Conservation (phyloP, 2,113 vertebrate genomes). For the Bufo gargarizans region DNA sequence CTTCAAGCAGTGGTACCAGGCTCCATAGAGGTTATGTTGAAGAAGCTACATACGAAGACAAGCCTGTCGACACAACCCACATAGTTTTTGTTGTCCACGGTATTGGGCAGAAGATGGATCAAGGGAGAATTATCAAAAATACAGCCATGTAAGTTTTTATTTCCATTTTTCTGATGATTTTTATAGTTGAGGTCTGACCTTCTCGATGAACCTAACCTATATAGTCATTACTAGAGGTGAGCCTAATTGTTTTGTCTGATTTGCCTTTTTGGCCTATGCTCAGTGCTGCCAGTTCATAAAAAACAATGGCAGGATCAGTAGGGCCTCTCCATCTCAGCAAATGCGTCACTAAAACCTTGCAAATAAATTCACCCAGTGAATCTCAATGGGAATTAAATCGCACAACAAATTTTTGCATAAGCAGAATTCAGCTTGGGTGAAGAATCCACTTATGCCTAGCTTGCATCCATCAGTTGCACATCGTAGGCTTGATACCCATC, state of each 20-base stretch:
- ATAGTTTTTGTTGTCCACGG: constrained; percentile 98
- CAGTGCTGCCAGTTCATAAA: not conserved
- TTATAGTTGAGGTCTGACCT: not conserved
- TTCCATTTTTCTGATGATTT: not conserved
- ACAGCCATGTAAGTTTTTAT: constrained; percentile 89
- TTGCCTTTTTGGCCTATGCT: not conserved
- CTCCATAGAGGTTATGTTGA: constrained; percentile 95
- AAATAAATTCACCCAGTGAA: too few species aligned
- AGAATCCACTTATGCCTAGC: not conserved
- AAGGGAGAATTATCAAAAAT: constrained; percentile 98
- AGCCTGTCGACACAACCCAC: constrained; percentile 91
- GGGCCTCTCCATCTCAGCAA: too few species aligned
- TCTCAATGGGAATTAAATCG: too few species aligned
- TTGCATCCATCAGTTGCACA: not conserved
- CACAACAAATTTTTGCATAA: too few species aligned
- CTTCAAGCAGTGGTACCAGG: constrained; percentile 96
- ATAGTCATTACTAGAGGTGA: not conserved
- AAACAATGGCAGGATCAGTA: not conserved
- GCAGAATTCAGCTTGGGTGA: too few species aligned
- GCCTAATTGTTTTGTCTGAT: too few species aligned
- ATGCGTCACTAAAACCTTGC: too few species aligned
- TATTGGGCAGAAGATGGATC: constrained; percentile 99
- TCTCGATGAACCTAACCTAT: too few species aligned
- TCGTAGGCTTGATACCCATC: not conserved
- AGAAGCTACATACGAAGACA: constrained; percentile 93